A percentile compares a stretch with the other conserved stretches of the same genome.
phyloP scores from a whole-genome alignment of 2,888 invertebrate species.

The Octodonta nipae region DNA sequence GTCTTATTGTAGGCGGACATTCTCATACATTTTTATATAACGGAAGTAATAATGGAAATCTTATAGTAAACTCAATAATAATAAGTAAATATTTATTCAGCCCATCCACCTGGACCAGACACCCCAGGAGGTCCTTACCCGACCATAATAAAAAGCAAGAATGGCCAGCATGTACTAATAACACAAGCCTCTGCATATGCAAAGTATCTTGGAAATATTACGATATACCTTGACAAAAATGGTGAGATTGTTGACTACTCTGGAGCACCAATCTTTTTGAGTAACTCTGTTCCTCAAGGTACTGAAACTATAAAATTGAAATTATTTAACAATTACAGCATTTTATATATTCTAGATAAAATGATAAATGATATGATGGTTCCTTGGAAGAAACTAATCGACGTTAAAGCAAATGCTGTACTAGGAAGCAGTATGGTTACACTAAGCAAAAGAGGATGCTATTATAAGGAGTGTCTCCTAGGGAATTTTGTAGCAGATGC shows the following conservation, averaged over 20 bases:
- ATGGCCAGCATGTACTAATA: conserved; percentile 46
- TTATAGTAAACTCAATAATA: background rate
- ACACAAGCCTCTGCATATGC: conserved; percentile 62
- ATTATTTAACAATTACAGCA: background rate
- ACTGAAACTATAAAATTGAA: no score
- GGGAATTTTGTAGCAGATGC: conserved; percentile 63
- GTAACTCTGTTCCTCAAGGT: conserved; percentile 15
- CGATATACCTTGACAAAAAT: conserved; percentile 51
- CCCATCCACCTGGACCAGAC: conserved; percentile 39
- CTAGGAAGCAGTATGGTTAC: conserved; percentile 38
- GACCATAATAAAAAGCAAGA: conserved; percentile 45
- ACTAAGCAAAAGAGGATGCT: conserved; percentile 43
- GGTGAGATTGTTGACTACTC: conserved; percentile 51
- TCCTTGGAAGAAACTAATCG: conserved; percentile 46
- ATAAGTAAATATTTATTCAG: conserved; percentile 13
- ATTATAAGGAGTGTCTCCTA: conserved; percentile 52
- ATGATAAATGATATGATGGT: conserved; percentile 45
- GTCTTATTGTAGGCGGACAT: conserved; percentile 78
- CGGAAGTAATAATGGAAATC: conserved; percentile 24
- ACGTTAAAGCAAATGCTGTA: conserved; percentile 40
- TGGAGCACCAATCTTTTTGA: conserved; percentile 54
- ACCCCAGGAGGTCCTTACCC: conserved; percentile 53
- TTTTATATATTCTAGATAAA: conserved; percentile 36
- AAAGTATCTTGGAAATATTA: conserved; percentile 65
- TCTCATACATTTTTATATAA: conserved; percentile 69